Evolutionary conservation across 1,140 invertebrate genomes (phyloP), one percentile per base, ranked within the genome.

Genomic region (Aleiodes sp.): DNA sequence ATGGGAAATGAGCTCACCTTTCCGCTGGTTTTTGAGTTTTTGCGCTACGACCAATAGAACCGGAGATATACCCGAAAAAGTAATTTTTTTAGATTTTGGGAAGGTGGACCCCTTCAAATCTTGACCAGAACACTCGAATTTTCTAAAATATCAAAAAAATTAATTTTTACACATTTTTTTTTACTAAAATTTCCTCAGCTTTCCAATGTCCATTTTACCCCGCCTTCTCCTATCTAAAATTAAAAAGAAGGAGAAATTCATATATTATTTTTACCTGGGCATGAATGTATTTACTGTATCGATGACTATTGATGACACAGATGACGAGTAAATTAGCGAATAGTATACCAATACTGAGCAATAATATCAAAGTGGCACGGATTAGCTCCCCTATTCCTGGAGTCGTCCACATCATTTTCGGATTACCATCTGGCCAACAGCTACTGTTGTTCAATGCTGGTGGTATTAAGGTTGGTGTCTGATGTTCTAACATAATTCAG

Each of bases 231-330:
- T n/a, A n/a, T n/a, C n/a, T n/a, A n/a, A n/a, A n/a, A n/a, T n/a
- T n/a, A n/a, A n/a, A n/a, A n/a, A n/a, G n/a, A n/a, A 6, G 31
- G 10, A 6, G 31, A 10, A 10, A 35, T 6, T 35, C 4, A 10
- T 6, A 4, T 6, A 35, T 4, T 16, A 46, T 24, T 12, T 73
- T 83, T 84, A 94, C 93, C 92, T 94, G 93, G 76, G 93, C 91
- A 81, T 94, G 92, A 72, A 95, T 94, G 80, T 94, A 94, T 79
- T 93, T 93, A 70, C 91, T 90, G 81, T 94, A 95, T 64, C 92
- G 87, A 21, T 92, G 87, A 80, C 91, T 94, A 82, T 94, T 95
- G 74, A 95, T 89, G 14, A 95, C 93, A 71, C 92, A 91, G 70
- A 95, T 94, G n/a, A 94, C 88, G 52, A 94, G 83, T 10, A 93